phyloP scores from a whole-genome alignment of 2,888 invertebrate genomes.

The Lypha dubia region DNA sequence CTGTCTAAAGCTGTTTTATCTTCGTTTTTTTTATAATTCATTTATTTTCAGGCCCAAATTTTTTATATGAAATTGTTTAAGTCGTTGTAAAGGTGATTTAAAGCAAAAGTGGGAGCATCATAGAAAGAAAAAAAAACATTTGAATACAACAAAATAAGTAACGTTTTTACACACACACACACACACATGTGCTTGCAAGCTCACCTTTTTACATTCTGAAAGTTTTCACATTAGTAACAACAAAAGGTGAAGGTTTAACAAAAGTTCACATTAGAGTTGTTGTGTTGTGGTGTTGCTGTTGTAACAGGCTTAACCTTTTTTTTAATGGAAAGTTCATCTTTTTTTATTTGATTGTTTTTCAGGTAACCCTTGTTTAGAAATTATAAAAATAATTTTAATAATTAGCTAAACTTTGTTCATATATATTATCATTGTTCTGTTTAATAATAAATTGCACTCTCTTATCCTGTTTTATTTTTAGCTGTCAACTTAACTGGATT shows the following conservation, averaged over 20 bases:
- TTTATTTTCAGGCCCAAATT: constrained; percentile 32
- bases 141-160: constrained; percentile 13
- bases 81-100: constrained; percentile 53
- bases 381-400: constrained; percentile 54
- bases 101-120: constrained; percentile 55
- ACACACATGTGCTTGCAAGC: constrained; percentile 29
- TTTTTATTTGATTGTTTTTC: constrained; percentile 6
- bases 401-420: constrained; percentile 47
- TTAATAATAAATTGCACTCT: background rate
- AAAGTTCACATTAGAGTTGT: constrained; percentile 30
- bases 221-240: constrained; percentile 8
- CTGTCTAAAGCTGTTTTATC: constrained; percentile 39
- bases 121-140: constrained; percentile 14
- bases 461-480: constrained; percentile 43
- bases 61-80: background rate
- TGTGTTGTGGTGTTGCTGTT: constrained; percentile 5
- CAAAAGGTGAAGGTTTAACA: constrained; percentile 50
- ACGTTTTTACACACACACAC: constrained; percentile 40
- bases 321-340: constrained; percentile 52
- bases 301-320: constrained; percentile 62
- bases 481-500: constrained; percentile 36
- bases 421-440: constrained; percentile 13
- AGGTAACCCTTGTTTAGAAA: constrained; percentile 17
- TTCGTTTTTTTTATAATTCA: constrained; percentile 19
- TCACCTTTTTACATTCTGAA: constrained; percentile 31